Evolutionary conservation across 2,797 vertebrate species (phyloP).

Genomic region (Sebastolobus alascanus): DNA sequence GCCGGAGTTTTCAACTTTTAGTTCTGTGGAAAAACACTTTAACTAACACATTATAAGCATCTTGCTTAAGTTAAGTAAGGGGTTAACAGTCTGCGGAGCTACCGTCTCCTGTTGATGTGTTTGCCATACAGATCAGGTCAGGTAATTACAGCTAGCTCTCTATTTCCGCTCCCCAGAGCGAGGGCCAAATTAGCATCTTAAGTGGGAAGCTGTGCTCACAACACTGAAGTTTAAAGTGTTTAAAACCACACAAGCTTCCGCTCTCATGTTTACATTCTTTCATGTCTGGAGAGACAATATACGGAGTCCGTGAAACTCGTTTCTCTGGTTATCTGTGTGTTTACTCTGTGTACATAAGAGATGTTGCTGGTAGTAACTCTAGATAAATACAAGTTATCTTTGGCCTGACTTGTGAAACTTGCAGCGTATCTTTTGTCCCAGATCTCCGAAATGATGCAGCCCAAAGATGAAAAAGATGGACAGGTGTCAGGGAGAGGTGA

Average conservation of each 20-base stretch:
- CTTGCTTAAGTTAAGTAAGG: conserved; percentile 24
- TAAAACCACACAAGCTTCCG: conserved; percentile 29
- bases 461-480: not conserved
- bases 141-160: conserved; percentile 71
- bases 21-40: conserved; percentile 5
- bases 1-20: conserved; percentile 4
- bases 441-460: not conserved
- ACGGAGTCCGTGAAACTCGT: conserved; percentile 40
- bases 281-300: conserved; percentile 16
- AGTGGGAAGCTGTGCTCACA: conserved; percentile 60
- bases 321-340: conserved; percentile 32
- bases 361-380: not conserved
- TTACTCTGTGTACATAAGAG: conserved; percentile 12
- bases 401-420: not conserved
- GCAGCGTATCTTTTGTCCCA: not conserved
- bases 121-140: conserved; percentile 56
- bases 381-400: conserved; percentile 1
- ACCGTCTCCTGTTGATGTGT: conserved; percentile 55
- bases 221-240: conserved; percentile 40
- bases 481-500: conserved; percentile 2
- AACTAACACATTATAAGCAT: not conserved
- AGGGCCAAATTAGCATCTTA: conserved; percentile 71
- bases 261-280: conserved; percentile 50
- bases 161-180: conserved; percentile 55
- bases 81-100: conserved; percentile 50